These are phyloP conservation scores for Lochmaea capreae DNA, from an alignment of 2,888 invertebrate genomes.

Conservation along the genomic window DNA sequence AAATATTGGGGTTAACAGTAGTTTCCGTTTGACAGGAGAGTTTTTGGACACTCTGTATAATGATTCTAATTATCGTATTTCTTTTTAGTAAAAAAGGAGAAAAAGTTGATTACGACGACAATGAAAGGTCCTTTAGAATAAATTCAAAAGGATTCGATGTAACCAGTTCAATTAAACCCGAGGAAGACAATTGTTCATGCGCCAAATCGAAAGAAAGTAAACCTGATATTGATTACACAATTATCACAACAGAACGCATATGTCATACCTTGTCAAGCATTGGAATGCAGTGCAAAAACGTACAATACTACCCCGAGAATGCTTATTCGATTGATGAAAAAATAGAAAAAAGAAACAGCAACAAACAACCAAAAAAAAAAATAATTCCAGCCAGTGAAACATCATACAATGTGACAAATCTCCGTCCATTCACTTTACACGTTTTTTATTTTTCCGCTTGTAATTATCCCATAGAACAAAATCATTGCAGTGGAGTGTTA, in stretches of 20 bases:
- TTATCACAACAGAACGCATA: neutral
- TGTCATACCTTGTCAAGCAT: slow-evolving; percentile 8
- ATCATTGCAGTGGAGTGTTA: slow-evolving; percentile 67
- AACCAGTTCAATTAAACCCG: neutral
- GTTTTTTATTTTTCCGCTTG: slow-evolving; percentile 73
- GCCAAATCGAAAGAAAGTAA: neutral
- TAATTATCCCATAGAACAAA: slow-evolving; percentile 69
- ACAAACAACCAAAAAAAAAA: neutral
- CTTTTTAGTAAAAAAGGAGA: slow-evolving; percentile 39
- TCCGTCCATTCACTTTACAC: slow-evolving; percentile 72
- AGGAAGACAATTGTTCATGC: slow-evolving; percentile 20
- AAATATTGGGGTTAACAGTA: neutral
- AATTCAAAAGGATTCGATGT: neutral
- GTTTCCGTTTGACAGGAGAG: too few relatives aligned
- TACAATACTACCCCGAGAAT: neutral
- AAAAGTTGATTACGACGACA: slow-evolving; percentile 23
- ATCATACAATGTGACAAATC: slow-evolving; percentile 54
- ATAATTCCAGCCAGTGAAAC: slow-evolving; percentile 47
- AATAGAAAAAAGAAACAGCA: slow-evolving; percentile 10
- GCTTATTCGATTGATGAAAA: neutral
- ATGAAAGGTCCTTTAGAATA: neutral
- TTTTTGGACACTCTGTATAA: too few relatives aligned
- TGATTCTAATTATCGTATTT: slow-evolving; percentile 6
- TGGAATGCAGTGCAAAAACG: slow-evolving; percentile 16
- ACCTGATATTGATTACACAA: neutral